A percentile compares a stretch with the other conserved stretches of the same genome.
Conservation (phyloP, 2,888 invertebrate genomes). For the Brachyptera risi region DNA sequence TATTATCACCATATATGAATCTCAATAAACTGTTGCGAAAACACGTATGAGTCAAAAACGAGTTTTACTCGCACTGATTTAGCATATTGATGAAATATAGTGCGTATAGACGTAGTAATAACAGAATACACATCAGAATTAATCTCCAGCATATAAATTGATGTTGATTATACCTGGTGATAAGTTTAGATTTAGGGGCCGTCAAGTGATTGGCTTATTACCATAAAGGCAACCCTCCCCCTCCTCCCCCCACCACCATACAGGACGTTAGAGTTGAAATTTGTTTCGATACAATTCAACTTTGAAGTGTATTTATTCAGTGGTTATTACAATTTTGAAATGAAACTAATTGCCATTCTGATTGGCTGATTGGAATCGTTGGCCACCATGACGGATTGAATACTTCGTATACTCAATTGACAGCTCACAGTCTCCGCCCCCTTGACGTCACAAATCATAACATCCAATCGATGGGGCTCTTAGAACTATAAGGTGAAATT, state of each 20-base stretch:
- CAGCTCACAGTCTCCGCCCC: no score
- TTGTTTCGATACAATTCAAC: no score
- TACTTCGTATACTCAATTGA: no score
- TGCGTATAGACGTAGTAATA: no score
- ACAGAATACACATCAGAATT: slow-evolving; percentile 19
- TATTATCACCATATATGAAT: neutral
- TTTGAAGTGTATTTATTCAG: no score
- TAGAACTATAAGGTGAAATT: no score
- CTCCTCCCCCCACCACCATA: no score
- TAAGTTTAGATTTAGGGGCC: slow-evolving; percentile 9
- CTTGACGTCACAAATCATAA: no score
- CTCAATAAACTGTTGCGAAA: neutral
- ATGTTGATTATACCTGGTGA: slow-evolving; percentile 3
- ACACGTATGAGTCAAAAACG: slow-evolving; percentile 7
- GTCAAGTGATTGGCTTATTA: slow-evolving; percentile 1
- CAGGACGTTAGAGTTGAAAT: no score
- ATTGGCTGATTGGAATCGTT: neutral
- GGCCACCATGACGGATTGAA: neutral
- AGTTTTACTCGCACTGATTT: neutral
- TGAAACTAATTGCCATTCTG: neutral
- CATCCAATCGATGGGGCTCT: no score
- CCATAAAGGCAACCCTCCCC: neutral
- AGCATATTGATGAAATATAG: slow-evolving; percentile 21
- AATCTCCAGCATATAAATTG: slow-evolving; percentile 12
- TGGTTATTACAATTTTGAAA: neutral